These are phyloP conservation scores for Operophtera brumata DNA, from an alignment of 2,888 invertebrate genomes.

Conservation along the genomic window DNA sequence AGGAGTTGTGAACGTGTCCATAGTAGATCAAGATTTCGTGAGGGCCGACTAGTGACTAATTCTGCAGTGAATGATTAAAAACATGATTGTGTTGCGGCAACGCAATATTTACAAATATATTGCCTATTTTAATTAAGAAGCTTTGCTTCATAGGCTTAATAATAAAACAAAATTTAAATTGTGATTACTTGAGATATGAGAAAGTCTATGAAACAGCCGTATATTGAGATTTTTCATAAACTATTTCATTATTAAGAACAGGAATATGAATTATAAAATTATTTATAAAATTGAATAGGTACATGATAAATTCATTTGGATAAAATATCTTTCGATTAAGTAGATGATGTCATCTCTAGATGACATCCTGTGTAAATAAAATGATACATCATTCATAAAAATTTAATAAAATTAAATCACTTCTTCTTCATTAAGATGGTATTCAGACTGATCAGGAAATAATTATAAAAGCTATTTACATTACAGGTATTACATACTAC, in stretches of 20 bases:
- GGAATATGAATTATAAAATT: not conserved
- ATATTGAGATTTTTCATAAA: not conserved
- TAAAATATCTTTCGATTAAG: not conserved
- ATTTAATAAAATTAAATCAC: too few species aligned
- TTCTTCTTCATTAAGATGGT: too few species aligned
- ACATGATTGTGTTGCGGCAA: not conserved
- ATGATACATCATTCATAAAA: too few species aligned
- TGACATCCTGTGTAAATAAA: too few species aligned
- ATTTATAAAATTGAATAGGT: not conserved
- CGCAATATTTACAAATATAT: not conserved
- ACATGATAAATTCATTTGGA: not conserved
- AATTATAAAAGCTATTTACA: not conserved
- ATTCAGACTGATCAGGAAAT: too few species aligned
- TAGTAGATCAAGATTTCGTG: not conserved
- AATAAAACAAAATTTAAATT: not conserved
- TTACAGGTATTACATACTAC: not conserved
- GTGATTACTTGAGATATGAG: not conserved
- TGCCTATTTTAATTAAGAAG: conserved; percentile 4
- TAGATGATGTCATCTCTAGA: too few species aligned
- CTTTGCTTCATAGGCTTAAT: conserved; percentile 5
- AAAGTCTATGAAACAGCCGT: not conserved
- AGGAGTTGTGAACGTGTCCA: too few species aligned
- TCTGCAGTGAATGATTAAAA: not conserved
- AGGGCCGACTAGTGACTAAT: not conserved
- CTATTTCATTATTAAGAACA: conserved; percentile 7